A percentile compares a stretch with the other conserved stretches of the same genome.
Conservation (phyloP, 2,797 vertebrate genomes). For the Rhinogobio ventralis region DNA sequence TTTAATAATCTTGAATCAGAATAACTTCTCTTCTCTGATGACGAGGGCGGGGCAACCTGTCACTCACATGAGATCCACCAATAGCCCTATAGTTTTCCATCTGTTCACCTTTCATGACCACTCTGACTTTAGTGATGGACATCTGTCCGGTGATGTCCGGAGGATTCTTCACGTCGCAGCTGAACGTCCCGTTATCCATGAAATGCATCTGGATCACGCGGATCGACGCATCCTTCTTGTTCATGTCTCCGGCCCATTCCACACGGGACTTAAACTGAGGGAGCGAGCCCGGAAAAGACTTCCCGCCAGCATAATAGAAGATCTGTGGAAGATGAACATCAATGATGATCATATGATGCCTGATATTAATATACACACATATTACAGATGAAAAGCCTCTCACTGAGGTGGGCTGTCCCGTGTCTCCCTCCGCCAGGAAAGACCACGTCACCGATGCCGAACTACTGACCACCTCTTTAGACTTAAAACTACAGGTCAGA, state of each 20-base stretch:
- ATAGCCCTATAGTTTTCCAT: too few species aligned
- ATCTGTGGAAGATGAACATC: conserved; percentile 75
- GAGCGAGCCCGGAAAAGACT: conserved; percentile 68
- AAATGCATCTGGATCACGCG: conserved; percentile 87
- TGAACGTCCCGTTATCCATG: conserved; percentile 92
- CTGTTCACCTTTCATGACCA: conserved; percentile 87
- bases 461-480: conserved; percentile 80
- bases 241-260: conserved; percentile 89
- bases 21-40: too few species aligned
- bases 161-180: conserved; percentile 91
- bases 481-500: conserved; percentile 87
- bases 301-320: conserved; percentile 83
- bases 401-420: conserved; percentile 65
- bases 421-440: conserved; percentile 81
- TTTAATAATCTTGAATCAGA: too few species aligned
- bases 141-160: conserved; percentile 84
- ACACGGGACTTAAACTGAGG: conserved; percentile 85
- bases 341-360: neutral
- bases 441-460: conserved; percentile 83
- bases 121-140: conserved; percentile 83
- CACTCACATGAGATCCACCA: too few species aligned
- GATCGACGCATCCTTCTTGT: conserved; percentile 92
- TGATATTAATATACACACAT: neutral
- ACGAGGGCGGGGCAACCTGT: too few species aligned
- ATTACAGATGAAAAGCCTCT: conserved; percentile 48